Evolutionary conservation across 2,888 invertebrate species (phyloP), one percentile per base, ranked within the genome.

Genomic region (Drosophila colorata): DNA sequence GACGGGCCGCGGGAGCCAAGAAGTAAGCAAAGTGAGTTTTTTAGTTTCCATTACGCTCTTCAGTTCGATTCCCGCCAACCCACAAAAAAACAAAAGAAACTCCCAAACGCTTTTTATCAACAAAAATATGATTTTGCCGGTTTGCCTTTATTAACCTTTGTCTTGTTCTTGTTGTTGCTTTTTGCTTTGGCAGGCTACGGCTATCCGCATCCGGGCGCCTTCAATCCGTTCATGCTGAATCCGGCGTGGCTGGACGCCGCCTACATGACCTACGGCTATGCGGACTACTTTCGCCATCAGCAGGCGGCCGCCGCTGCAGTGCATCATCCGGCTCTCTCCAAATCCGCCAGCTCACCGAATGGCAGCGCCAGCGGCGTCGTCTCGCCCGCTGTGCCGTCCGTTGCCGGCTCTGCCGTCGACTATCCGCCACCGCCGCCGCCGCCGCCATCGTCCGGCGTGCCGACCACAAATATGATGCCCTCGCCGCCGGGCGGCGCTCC

Each of bases 1-100:
- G 99, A 99, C 91, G 99, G 99, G 87, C 99, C 99, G 0, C 93
- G 99, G 88, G 99, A 99, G 93, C 99, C 99, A 14, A 94, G 99
- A 93, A 98, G 98, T 80, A 98, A 98, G 93, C 97, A 97, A 94
- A 97, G 98, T 98, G 95, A 97, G 98, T 95, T 90, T 90, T 86
- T 90, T 90, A 87, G 89, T 90, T 90, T 90, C 79, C 69, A 80
- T 86, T 87, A 70, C 44, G 56, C n/a, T 75, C 79, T 81, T 75
- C 41, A 51, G 53, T 81, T 75, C 7, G 28, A 5, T 4, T 3
- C 33, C 13, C 18, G 14, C n/a, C 48, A 13, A 14, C 31, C 6
- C 9, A 1, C n/a, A n/a, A n/a, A n/a, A n/a, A n/a, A n/a, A n/a
- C n/a, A n/a, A n/a, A n/a, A n/a, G n/a, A n/a, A n/a, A n/a, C n/a